Percentiles rank a stretch among this genome's conserved stretches.
Conservation (phyloP, 2,797 vertebrate species). For the Chiroxiphia lanceolata region DNA sequence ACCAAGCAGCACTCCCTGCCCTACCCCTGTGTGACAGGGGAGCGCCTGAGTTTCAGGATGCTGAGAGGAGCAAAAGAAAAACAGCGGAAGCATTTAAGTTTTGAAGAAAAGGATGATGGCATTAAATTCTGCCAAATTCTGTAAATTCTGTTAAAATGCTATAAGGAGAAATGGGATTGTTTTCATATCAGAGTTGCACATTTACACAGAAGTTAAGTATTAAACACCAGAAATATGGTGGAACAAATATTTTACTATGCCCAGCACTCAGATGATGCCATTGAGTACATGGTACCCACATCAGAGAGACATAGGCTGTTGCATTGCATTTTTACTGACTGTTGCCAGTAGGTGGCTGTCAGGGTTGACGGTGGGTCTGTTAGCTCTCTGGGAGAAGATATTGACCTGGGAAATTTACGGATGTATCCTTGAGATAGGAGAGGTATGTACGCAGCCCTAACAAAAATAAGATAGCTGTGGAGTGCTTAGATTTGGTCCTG, state of each 20-base stretch:
- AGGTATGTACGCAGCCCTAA: too few relatives aligned
- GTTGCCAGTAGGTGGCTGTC: not conserved
- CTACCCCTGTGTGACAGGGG: not conserved
- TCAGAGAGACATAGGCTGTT: fast-evolving
- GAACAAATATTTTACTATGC: not conserved
- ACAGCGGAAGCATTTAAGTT: not conserved
- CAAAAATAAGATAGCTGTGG: too few relatives aligned
- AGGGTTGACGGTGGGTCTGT: too few relatives aligned
- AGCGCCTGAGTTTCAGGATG: fast-evolving
- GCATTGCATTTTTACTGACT: too few relatives aligned
- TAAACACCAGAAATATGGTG: not conserved
- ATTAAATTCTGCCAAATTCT: not conserved
- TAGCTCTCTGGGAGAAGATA: too few relatives aligned
- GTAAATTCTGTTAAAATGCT: not conserved
- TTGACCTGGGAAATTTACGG: too few relatives aligned
- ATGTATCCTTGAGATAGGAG: too few relatives aligned
- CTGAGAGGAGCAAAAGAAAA: not conserved
- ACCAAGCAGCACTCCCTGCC: not conserved
- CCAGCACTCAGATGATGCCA: not conserved
- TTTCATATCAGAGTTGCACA: not conserved
- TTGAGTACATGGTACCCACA: fast-evolving
- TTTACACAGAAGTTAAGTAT: not conserved
- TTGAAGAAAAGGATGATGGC: not conserved
- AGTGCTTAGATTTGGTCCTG: too few relatives aligned
- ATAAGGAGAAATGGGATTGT: not conserved